phyloP scores from a whole-genome alignment of 1,140 invertebrate species.

The Homalodisca vitripennis region DNA sequence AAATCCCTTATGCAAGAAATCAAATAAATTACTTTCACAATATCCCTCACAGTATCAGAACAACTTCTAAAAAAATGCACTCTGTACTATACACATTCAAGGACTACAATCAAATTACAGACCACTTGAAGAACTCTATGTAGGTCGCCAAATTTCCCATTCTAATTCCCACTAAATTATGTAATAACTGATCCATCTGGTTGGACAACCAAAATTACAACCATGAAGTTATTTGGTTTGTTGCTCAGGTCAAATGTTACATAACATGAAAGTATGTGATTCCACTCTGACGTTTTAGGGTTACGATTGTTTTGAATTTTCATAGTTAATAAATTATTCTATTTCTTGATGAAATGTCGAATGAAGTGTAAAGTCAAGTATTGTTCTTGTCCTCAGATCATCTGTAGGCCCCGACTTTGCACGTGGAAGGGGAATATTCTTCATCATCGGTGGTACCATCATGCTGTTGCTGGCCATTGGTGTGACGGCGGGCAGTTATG shows the following conservation, averaged over 20 bases:
- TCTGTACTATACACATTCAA: too few species aligned
- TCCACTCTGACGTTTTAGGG: neutral
- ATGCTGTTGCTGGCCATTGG: constrained; percentile 74
- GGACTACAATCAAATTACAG: too few species aligned
- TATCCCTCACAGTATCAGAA: too few species aligned
- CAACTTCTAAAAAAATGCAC: neutral
- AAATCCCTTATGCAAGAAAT: too few species aligned
- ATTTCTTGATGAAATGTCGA: neutral
- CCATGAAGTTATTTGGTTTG: neutral
- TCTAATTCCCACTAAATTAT: too few species aligned
- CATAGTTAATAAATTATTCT: neutral
- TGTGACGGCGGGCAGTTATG: constrained; percentile 64
- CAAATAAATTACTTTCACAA: too few species aligned
- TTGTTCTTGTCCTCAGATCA: constrained; percentile 54
- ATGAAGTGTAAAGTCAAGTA: neutral
- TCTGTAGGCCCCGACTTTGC: constrained; percentile 86
- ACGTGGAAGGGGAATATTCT: constrained; percentile 72
- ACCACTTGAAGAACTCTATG: too few species aligned
- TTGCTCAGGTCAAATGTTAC: neutral
- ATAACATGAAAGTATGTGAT: neutral
- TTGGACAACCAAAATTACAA: neutral
- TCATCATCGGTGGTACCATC: constrained; percentile 74
- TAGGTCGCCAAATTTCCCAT: too few species aligned
- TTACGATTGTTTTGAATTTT: neutral
- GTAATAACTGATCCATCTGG: too few species aligned